These are phyloP conservation scores for Scophthalmus maximus DNA, from an alignment of 2,113 vertebrate species.

Conservation along the genomic window DNA sequence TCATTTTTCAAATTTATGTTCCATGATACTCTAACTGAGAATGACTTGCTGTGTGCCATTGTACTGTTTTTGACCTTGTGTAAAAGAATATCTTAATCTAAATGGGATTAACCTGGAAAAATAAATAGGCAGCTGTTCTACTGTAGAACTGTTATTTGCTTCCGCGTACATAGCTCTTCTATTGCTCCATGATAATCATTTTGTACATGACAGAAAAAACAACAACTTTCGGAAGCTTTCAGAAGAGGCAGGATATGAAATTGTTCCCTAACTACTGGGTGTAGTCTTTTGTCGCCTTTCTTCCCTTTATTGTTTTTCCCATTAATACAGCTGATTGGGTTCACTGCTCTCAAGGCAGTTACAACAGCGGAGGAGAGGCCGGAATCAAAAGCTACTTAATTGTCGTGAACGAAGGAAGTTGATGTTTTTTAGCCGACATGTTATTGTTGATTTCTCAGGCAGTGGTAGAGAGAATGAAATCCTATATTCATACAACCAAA, in stretches of 20 bases:
- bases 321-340: constrained; percentile 55
- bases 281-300: no score
- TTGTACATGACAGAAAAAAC: neutral
- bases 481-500: neutral
- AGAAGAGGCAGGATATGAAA: no score
- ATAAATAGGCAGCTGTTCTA: no score
- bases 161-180: no score
- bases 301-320: constrained; percentile 49
- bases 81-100: no score
- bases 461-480: neutral
- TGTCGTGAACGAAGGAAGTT: constrained; percentile 51
- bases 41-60: no score
- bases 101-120: no score
- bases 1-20: neutral
- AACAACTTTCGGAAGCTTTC: no score
- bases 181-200: neutral
- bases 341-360: constrained; percentile 58
- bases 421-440: constrained; percentile 44
- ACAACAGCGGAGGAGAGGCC: constrained; percentile 56
- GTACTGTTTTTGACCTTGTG: no score
- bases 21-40: no score
- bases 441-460: constrained; percentile 38
- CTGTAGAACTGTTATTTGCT: no score
- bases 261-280: no score
- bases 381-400: constrained; percentile 56